phyloP scores from a whole-genome alignment of 2,888 invertebrate species.

The Microctonus brassicae region DNA sequence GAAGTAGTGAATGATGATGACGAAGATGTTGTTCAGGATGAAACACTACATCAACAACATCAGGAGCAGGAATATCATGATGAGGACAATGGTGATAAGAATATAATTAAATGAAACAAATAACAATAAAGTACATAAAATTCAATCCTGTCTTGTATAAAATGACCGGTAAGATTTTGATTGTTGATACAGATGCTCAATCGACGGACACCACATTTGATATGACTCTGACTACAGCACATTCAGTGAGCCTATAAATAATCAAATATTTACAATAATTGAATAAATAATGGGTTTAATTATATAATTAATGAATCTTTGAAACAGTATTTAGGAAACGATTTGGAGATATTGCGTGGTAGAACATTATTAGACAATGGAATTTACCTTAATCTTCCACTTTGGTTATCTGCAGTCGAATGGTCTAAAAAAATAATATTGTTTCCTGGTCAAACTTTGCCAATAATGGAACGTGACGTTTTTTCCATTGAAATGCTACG shows the following conservation, averaged over 20 bases:
- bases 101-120: background rate
- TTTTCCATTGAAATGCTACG: constrained; percentile 74
- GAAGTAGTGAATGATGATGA: background rate
- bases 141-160: background rate
- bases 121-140: background rate
- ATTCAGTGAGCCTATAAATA: constrained; percentile 68
- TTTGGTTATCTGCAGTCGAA: constrained; percentile 53
- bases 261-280: constrained; percentile 1
- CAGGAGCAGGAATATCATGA: background rate
- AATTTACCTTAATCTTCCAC: constrained; percentile 72
- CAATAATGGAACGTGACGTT: constrained; percentile 75
- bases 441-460: constrained; percentile 85
- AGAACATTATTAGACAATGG: constrained; percentile 76
- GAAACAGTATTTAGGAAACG: constrained; percentile 73
- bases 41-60: background rate
- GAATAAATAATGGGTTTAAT: background rate
- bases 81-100: background rate
- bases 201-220: constrained; percentile 66
- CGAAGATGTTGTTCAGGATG: background rate
- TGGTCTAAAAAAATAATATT: constrained; percentile 72
- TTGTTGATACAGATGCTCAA: constrained; percentile 16
- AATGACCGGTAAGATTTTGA: background rate
- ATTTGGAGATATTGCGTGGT: constrained; percentile 76
- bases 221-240: constrained; percentile 72
- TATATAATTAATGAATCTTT: constrained; percentile 3